phyloP scores from a whole-genome alignment of 2,888 invertebrate genomes.

The Tinea semifulvella region DNA sequence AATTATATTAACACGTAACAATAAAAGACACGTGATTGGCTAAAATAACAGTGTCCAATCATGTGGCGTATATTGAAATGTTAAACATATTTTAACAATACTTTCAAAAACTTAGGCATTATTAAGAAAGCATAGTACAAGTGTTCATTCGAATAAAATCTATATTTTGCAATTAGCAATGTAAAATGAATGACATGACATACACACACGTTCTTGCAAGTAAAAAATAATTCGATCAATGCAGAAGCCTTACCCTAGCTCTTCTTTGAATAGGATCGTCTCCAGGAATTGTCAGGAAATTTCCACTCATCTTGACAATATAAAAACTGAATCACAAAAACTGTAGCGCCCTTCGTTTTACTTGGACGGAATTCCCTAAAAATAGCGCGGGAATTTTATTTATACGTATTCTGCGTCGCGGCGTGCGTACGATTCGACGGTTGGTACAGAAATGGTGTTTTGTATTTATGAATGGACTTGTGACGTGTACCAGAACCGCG shows the following conservation, averaged over 20 bases:
- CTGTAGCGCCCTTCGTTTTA: conserved; percentile 29
- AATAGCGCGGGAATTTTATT: conserved; percentile 26
- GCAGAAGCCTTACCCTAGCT: conserved; percentile 52
- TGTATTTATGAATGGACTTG: conserved; percentile 50
- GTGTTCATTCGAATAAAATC: too few species aligned
- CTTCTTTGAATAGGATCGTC: conserved; percentile 47
- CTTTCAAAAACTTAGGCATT: too few species aligned
- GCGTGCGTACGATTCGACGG: conserved; percentile 48
- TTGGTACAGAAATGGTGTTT: conserved; percentile 41
- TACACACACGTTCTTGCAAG: too few species aligned
- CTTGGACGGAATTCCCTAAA: conserved; percentile 23
- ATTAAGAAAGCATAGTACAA: too few species aligned
- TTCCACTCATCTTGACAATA: conserved; percentile 62
- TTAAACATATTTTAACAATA: too few species aligned
- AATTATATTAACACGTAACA: too few species aligned
- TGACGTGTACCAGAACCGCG: conserved; percentile 53
- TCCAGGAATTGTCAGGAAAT: conserved; percentile 56
- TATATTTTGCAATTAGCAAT: too few species aligned
- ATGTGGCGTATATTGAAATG: too few species aligned
- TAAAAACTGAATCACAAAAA: conserved; percentile 24
- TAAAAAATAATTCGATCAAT: too few species aligned
- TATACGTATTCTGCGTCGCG: conserved; percentile 7
- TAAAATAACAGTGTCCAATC: too few species aligned
- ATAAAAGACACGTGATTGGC: too few species aligned
- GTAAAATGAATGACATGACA: too few species aligned